Evolutionary conservation across 2,888 invertebrate species (phyloP).

Genomic region (Cryptus viduatorius): DNA sequence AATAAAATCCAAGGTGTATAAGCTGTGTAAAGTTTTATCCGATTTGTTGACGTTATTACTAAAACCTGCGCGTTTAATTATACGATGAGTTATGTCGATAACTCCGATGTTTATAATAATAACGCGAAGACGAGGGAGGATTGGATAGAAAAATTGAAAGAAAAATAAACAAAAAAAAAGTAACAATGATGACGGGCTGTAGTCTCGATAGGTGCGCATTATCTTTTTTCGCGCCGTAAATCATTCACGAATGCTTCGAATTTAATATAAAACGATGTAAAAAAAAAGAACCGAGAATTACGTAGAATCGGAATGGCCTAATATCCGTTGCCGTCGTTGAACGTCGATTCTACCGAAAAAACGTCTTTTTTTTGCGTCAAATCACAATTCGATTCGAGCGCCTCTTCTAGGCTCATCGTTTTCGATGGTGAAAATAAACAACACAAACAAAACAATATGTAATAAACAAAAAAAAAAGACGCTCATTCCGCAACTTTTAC

Average conservation of each 20-base stretch:
- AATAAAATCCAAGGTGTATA: conserved; percentile 71
- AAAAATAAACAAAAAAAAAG: conserved; percentile 62
- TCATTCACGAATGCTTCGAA: conserved; percentile 52
- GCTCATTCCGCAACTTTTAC: conserved; percentile 63
- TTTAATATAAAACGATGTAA: conserved; percentile 45
- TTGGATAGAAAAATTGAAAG: conserved; percentile 41
- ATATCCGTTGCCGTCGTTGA: conserved; percentile 40
- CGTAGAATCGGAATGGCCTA: conserved; percentile 60
- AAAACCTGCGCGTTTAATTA: conserved; percentile 72
- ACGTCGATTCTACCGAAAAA: conserved; percentile 25
- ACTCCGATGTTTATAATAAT: conserved; percentile 36
- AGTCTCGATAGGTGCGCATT: conserved; percentile 37
- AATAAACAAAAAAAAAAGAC: conserved; percentile 32
- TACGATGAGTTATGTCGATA: conserved; percentile 39
- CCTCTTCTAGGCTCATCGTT: conserved; percentile 26
- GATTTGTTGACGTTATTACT: conserved; percentile 72
- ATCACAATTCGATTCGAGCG: conserved; percentile 22
- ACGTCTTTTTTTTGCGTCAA: conserved; percentile 1
- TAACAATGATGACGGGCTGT: conserved; percentile 74
- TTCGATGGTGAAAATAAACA: conserved; percentile 12
- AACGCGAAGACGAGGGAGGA: conserved; percentile 27
- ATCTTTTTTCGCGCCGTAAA: conserved; percentile 40
- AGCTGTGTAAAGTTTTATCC: conserved; percentile 77
- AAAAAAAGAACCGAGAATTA: conserved; percentile 36
- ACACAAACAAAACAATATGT: neutral